Conservation (phyloP, 2,888 invertebrate species). For the Orchesellides sinensis region DNA sequence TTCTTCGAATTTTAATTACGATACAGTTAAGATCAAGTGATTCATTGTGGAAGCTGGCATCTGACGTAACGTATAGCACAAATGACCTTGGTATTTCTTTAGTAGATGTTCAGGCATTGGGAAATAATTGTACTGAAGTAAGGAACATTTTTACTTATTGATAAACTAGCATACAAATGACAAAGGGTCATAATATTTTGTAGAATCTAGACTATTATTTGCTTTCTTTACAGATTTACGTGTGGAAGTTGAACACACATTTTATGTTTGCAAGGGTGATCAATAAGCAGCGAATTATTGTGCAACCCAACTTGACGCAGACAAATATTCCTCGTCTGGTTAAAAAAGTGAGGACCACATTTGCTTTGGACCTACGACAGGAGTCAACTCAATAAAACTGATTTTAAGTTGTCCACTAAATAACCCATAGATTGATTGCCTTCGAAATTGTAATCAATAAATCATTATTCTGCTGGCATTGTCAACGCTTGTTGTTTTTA, state of each 20-base stretch:
- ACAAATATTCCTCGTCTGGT: slow-evolving; percentile 17
- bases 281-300: neutral
- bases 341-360: neutral
- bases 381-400: neutral
- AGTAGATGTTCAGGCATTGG: neutral
- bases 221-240: slow-evolving; percentile 28
- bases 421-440: too few relatives aligned
- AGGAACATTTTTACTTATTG: neutral
- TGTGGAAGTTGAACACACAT: slow-evolving; percentile 7
- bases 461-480: too few relatives aligned
- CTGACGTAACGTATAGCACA: neutral
- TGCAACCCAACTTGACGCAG: slow-evolving; percentile 15
- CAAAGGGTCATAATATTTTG: neutral
- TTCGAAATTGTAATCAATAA: too few relatives aligned
- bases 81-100: neutral
- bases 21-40: neutral
- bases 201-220: too few relatives aligned
- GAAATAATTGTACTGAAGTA: slow-evolving; percentile 31
- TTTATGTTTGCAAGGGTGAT: neutral
- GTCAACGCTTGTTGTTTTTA: neutral
- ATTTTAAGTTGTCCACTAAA: neutral
- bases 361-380: neutral
- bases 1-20: neutral
- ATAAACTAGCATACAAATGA: neutral
- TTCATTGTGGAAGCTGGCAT: slow-evolving; percentile 15